These are phyloP conservation scores for Mesocricetus auratus DNA, from an alignment of 2,113 vertebrate species.

Conservation along the genomic window DNA sequence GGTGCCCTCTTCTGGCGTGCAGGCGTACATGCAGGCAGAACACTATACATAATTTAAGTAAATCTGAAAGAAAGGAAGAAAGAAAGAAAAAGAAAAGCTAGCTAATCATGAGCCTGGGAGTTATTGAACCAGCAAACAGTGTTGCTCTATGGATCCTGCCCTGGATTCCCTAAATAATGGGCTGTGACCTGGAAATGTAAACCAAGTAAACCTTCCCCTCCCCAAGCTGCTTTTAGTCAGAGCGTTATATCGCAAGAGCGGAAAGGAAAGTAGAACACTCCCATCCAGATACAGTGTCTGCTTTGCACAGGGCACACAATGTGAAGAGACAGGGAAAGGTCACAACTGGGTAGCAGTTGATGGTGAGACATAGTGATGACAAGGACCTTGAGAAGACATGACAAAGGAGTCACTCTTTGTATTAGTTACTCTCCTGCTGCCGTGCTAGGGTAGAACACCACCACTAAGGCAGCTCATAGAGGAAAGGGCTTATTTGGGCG, in stretches of 20 bases:
- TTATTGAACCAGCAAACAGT: not conserved
- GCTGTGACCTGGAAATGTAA: not conserved
- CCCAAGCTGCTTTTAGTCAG: not conserved
- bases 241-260: not conserved
- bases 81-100: too few relatives aligned
- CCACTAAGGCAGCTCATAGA: not conserved
- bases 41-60: not conserved
- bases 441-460: not conserved
- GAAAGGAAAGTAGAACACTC: not conserved
- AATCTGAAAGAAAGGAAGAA: too few relatives aligned
- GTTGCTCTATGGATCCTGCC: not conserved
- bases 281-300: not conserved
- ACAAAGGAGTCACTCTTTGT: accelerated
- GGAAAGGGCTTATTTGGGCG: not conserved
- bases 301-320: not conserved
- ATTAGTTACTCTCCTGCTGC: not conserved
- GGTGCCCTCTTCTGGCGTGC: not conserved
- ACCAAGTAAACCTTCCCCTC: not conserved
- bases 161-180: not conserved
- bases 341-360: accelerated
- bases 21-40: not conserved
- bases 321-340: not conserved
- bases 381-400: not conserved
- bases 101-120: not conserved
- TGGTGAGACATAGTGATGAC: accelerated